These are phyloP conservation scores for Catotricha subobsoleta DNA, from an alignment of 2,888 invertebrate genomes.

Conservation along the genomic window DNA sequence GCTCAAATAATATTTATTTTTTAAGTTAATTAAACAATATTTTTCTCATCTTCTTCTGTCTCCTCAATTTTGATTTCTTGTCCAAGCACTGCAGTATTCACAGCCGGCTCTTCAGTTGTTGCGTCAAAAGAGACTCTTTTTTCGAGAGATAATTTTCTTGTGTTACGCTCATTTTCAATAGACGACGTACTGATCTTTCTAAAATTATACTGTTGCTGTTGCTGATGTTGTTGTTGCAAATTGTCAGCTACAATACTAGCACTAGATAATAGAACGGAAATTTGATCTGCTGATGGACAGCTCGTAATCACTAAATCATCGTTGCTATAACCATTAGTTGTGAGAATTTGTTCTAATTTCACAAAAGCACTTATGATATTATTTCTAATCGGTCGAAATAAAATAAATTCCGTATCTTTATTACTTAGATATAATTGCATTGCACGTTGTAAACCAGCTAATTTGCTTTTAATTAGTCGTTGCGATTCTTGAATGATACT, in stretches of 20 bases:
- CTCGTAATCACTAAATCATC: slow-evolving; percentile 73
- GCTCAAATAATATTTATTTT: too few relatives aligned
- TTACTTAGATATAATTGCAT: slow-evolving; percentile 94
- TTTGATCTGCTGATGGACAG: slow-evolving; percentile 85
- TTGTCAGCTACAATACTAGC: slow-evolving; percentile 44
- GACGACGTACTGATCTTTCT: slow-evolving; percentile 21
- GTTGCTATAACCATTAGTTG: slow-evolving; percentile 52
- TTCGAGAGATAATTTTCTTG: not conserved
- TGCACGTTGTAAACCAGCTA: slow-evolving; percentile 65
- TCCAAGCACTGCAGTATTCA: too few relatives aligned
- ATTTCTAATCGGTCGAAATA: slow-evolving; percentile 85
- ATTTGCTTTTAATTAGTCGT: slow-evolving; percentile 56
- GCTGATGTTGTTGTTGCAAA: not conserved
- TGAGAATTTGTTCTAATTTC: slow-evolving; percentile 60
- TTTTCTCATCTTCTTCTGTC: too few relatives aligned
- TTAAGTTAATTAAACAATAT: too few relatives aligned
- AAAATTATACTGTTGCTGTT: slow-evolving; percentile 13
- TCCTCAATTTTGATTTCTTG: too few relatives aligned
- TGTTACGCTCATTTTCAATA: slow-evolving; percentile 10
- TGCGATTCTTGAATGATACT: slow-evolving; percentile 58
- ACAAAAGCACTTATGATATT: slow-evolving; percentile 78
- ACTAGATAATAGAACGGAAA: slow-evolving; percentile 71
- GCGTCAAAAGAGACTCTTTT: slow-evolving; percentile 1
- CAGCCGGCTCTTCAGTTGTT: too few relatives aligned
- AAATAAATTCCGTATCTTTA: slow-evolving; percentile 89